These are phyloP conservation scores for Drosophila koepferae DNA, from an alignment of 2,888 invertebrate genomes.

Conservation along the genomic window DNA sequence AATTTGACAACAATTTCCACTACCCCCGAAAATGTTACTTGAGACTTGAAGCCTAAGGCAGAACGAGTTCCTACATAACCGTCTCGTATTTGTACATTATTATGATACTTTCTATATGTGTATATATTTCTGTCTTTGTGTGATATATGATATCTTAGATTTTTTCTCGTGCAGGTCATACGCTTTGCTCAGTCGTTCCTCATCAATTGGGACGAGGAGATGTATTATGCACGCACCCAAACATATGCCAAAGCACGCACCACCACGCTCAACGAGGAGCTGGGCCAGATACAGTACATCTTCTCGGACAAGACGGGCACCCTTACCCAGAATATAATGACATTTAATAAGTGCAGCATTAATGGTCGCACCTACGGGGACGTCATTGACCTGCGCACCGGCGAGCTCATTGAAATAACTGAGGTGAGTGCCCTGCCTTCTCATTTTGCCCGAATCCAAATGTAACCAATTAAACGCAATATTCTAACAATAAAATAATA, in stretches of 20 bases:
- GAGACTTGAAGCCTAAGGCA: neutral
- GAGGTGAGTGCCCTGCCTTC: constrained; percentile 88
- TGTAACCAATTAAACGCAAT: neutral
- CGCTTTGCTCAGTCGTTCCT: constrained; percentile 98
- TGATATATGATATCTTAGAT: neutral
- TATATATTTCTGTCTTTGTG: neutral
- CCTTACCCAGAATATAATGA: constrained; percentile 99
- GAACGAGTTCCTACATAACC: neutral
- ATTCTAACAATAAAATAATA: neutral
- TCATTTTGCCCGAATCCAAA: neutral
- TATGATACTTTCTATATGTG: neutral
- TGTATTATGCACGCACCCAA: constrained; percentile 96
- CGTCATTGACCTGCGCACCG: constrained; percentile 93
- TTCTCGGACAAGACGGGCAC: constrained; percentile 99
- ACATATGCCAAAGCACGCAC: constrained; percentile 98
- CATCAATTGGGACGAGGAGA: constrained; percentile 99
- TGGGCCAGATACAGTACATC: constrained; percentile 99
- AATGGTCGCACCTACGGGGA: constrained; percentile 97
- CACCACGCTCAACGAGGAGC: constrained; percentile 98
- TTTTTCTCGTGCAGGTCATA: constrained; percentile 89
- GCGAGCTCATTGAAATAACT: constrained; percentile 93
- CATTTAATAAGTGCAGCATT: constrained; percentile 99
- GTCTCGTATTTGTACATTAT: neutral
- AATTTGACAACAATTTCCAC: neutral
- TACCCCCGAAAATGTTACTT: neutral